Evolutionary conservation across 2,888 invertebrate species (phyloP), one percentile per base, ranked within the genome.

Genomic region (Lasius fuliginosus): DNA sequence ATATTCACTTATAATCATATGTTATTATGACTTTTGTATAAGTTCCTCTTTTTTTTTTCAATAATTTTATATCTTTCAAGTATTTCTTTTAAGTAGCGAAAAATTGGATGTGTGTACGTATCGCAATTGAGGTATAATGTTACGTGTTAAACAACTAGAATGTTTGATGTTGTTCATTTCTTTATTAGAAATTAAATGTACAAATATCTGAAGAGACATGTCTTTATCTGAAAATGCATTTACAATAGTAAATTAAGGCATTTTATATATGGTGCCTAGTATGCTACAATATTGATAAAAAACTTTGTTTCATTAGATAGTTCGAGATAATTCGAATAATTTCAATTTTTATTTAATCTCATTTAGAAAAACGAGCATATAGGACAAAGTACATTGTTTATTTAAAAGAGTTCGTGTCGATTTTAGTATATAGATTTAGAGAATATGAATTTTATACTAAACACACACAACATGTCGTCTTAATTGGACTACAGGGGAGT

Each of bases 81-180:
- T 42, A 42, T 42, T 23, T 58, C n/a, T 36, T 74, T 89, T 67
- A 74, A 82, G 81, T 76, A 65, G 49, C 42, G 58, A 60, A 82
- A 73, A 36, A 82, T 56, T 73, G 23, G 3, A 53, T 53, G 8
- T n/a, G n/a, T 53, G 1, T 49, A n/a, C 5, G 5, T 46, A 5
- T 53, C 18, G n/a, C n/a, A 53, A 53, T 53, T 53, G n/a, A 53
- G 8, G 0, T 53, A 53, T n/a, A 6, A 53, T 49, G 33, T 18
- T 11, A 53, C 33, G 5, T 71, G 4, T 36, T 73, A 56, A 53
- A 53, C 8, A 71, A 3, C 4, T 56, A 18, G 18, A 18, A 46
- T 46, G 46, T 46, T 46, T 46, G 15, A 46, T 46, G 46, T 46
- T 46, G 42, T 46, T 46, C 46, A 46, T 46, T 46, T 46, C 15